Evolutionary conservation across 1,140 invertebrate genomes (phyloP).

Genomic region (Nomia melanderi): DNA sequence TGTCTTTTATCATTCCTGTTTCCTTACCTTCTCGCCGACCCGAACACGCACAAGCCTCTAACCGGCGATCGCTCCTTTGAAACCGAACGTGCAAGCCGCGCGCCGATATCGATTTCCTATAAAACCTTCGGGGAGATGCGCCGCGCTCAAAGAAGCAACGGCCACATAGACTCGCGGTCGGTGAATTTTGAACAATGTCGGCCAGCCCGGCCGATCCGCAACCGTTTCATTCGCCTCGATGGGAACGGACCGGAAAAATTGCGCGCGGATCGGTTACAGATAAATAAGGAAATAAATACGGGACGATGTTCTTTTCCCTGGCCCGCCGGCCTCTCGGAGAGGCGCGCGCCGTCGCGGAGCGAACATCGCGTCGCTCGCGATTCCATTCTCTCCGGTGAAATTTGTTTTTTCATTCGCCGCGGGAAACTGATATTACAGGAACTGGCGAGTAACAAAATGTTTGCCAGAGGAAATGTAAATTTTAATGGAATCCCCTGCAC

Average conservation of each 20-base stretch:
- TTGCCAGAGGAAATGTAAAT: no score
- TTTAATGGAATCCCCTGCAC: no score
- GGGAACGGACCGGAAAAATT: constrained; percentile 10
- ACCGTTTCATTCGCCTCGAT: constrained; percentile 46
- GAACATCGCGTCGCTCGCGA: no score
- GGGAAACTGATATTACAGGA: no score
- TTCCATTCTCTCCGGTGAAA: no score
- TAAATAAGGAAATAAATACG: constrained; percentile 14
- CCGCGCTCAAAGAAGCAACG: constrained; percentile 40
- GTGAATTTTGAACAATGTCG: constrained; percentile 52
- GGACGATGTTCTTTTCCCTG: no score
- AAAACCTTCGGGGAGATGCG: constrained; percentile 44
- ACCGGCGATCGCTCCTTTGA: constrained; percentile 43
- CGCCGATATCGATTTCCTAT: constrained; percentile 50
- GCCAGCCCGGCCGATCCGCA: neutral
- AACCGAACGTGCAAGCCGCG: constrained; percentile 20
- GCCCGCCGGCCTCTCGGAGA: no score
- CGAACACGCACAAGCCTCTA: constrained; percentile 21
- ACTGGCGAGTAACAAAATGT: no score
- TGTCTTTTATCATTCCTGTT: neutral
- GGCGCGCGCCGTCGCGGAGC: no score
- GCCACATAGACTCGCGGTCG: constrained; percentile 33
- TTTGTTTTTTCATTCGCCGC: no score
- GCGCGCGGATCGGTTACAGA: constrained; percentile 14
- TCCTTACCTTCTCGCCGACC: constrained; percentile 1